Conservation (phyloP, 2,797 vertebrate species). For the Yasuhikotakia modesta region DNA sequence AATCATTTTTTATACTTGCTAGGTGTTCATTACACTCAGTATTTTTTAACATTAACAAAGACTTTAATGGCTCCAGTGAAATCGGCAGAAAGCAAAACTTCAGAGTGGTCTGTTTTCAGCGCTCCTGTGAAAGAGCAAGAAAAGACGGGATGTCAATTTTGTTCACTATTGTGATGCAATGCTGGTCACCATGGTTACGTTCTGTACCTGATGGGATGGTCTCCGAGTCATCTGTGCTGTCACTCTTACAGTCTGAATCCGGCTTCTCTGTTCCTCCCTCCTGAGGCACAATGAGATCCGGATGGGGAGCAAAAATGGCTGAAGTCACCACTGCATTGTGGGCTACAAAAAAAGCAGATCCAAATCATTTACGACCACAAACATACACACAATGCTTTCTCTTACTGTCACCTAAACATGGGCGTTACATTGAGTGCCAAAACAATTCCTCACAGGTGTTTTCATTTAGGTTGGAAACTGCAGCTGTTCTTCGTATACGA, state of each 20-base stretch:
- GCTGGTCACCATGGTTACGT: neutral
- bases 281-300: constrained; percentile 87
- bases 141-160: constrained; percentile 12
- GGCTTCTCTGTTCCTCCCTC: constrained; percentile 86
- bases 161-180: neutral
- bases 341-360: constrained; percentile 72
- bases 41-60: constrained; percentile 96
- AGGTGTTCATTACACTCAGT: constrained; percentile 64
- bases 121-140: constrained; percentile 77
- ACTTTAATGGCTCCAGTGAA: constrained; percentile 99
- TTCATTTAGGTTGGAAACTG: neutral
- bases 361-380: neutral
- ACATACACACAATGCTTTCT: neutral
- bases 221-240: constrained; percentile 82
- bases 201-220: constrained; percentile 87
- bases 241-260: constrained; percentile 83
- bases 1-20: constrained; percentile 1
- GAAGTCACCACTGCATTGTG: constrained; percentile 99
- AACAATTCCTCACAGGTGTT: too few relatives aligned
- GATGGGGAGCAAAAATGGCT: constrained; percentile 94
- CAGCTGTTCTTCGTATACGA: neutral
- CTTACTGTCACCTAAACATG: neutral
- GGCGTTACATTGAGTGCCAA: neutral
- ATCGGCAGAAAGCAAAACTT: constrained; percentile 96
- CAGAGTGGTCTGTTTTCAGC: constrained; percentile 91